Conservation (phyloP, 2,113 vertebrate species). For the Microcebus jonahi region DNA sequence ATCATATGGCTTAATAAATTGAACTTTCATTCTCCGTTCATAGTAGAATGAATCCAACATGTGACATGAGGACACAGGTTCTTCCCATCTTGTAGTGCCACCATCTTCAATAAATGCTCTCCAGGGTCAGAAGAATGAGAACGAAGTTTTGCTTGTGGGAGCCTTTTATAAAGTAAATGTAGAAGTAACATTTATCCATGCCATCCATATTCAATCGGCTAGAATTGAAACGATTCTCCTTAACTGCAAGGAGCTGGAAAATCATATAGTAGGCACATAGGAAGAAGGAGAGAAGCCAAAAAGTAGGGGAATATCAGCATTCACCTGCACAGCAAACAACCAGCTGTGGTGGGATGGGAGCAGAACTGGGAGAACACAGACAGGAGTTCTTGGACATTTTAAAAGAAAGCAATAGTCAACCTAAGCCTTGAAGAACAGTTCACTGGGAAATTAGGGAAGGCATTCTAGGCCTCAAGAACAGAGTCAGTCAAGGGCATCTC, state of each 20-base stretch:
- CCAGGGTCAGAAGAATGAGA: neutral
- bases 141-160: neutral
- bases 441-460: neutral
- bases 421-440: neutral
- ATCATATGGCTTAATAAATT: neutral
- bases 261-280: neutral
- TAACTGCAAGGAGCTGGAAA: neutral
- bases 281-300: neutral
- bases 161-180: neutral
- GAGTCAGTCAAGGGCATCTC: neutral
- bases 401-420: neutral
- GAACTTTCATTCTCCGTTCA: neutral
- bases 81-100: neutral
- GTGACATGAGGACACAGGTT: neutral
- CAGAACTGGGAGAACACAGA: neutral
- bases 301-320: neutral
- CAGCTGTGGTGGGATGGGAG: neutral
- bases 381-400: neutral
- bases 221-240: neutral
- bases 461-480: neutral
- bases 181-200: neutral
- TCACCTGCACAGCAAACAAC: too few relatives aligned
- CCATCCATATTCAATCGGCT: neutral
- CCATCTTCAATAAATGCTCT: neutral
- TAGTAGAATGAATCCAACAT: neutral